These are phyloP conservation scores for Hemiprocne comata DNA, from an alignment of 2,113 vertebrate species.

Conservation along the genomic window DNA sequence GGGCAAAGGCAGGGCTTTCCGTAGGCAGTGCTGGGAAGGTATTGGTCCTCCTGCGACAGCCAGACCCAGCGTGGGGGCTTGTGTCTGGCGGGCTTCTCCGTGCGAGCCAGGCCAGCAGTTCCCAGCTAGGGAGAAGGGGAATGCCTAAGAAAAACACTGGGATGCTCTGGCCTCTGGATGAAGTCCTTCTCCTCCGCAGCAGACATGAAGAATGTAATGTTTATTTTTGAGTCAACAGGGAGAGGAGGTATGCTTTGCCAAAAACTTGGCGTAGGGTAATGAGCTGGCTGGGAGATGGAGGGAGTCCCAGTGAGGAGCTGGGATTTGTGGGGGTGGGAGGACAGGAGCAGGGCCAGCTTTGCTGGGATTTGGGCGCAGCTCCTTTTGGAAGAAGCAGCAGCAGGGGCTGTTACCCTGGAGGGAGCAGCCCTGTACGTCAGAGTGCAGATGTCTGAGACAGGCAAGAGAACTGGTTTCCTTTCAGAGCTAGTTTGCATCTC, in stretches of 20 bases:
- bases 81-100: too few species aligned
- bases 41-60: accelerated
- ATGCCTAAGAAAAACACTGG: not conserved
- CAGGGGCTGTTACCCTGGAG: not conserved
- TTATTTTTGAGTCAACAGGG: not conserved
- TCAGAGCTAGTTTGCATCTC: not conserved
- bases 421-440: not conserved
- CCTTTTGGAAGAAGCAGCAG: not conserved
- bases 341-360: not conserved
- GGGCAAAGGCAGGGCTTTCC: accelerated
- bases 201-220: not conserved
- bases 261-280: not conserved
- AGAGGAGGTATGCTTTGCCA: not conserved
- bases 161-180: not conserved
- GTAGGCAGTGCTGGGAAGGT: accelerated
- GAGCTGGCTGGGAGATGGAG: accelerated
- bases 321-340: not conserved
- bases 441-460: not conserved
- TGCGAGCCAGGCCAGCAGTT: too few species aligned
- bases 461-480: not conserved
- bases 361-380: not conserved
- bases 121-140: not conserved
- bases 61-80: too few species aligned
- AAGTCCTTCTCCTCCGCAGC: not conserved
- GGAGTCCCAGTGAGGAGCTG: not conserved